phyloP scores from a whole-genome alignment of 2,888 invertebrate genomes.

The Macaria notata region DNA sequence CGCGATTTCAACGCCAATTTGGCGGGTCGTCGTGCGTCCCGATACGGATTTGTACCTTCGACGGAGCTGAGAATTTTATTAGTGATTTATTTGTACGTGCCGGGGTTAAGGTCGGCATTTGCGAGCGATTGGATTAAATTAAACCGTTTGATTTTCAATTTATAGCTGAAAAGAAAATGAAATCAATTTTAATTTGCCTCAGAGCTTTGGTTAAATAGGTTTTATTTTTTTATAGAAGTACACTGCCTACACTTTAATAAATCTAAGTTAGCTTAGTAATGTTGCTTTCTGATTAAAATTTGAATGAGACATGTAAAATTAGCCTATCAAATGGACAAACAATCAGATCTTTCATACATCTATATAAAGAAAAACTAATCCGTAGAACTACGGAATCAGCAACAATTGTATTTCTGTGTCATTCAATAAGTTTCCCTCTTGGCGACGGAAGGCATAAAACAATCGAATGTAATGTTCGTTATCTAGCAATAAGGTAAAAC shows the following conservation, averaged over 20 bases:
- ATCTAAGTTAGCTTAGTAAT: too few species aligned
- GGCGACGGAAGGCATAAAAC: conserved; percentile 21
- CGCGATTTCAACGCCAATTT: conserved; percentile 46
- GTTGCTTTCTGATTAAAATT: too few species aligned
- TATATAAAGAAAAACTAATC: too few species aligned
- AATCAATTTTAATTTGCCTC: too few species aligned
- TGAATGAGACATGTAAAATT: too few species aligned
- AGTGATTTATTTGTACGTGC: conserved; percentile 42
- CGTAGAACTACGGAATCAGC: neutral
- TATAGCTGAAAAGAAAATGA: neutral
- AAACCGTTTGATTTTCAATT: conserved; percentile 1
- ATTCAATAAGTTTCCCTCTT: conserved; percentile 16
- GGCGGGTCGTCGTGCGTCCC: conserved; percentile 40
- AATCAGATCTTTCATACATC: too few species aligned
- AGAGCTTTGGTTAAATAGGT: too few species aligned
- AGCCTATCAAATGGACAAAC: too few species aligned
- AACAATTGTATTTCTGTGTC: conserved; percentile 26
- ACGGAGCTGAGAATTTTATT: conserved; percentile 40
- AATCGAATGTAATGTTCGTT: conserved; percentile 37
- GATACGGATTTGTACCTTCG: conserved; percentile 41
- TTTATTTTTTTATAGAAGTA: too few species aligned
- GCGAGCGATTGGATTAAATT: neutral
- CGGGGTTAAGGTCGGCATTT: conserved; percentile 16
- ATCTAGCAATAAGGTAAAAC: conserved; percentile 35
- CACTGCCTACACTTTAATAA: too few species aligned